A percentile compares a stretch with the other conserved stretches of the same genome.
Evolutionary conservation across 2,797 vertebrate species (phyloP).

Genomic region (Telmatherina bonti): DNA sequence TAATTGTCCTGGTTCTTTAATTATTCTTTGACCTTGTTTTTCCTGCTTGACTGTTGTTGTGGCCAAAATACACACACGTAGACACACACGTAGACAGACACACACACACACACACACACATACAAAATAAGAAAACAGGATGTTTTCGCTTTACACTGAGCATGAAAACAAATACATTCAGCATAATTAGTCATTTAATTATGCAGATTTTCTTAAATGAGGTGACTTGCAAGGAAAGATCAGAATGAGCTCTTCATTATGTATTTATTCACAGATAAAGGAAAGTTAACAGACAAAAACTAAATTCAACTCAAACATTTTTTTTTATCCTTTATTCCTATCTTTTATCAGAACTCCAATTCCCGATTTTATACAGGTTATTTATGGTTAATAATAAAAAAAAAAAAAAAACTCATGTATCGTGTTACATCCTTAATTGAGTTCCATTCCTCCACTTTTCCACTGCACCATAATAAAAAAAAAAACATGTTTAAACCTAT

Average conservation of each 20-base stretch:
- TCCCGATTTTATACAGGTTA: not conserved
- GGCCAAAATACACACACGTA: not conserved
- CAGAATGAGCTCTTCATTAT: conserved; percentile 46
- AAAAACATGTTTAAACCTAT: not conserved
- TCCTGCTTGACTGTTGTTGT: not conserved
- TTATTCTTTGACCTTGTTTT: conserved; percentile 55
- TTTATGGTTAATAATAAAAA: not conserved
- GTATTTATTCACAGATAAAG: conserved; percentile 45
- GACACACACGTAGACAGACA: not conserved
- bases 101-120: not conserved
- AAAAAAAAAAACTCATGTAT: not conserved
- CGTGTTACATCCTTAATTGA: not conserved
- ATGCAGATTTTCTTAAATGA: conserved; percentile 59
- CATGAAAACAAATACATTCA: conserved; percentile 53
- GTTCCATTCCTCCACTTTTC: not conserved
- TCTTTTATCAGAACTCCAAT: not conserved
- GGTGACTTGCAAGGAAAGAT: conserved; percentile 42
- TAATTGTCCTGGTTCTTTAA: conserved; percentile 9
- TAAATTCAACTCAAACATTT: too few species aligned
- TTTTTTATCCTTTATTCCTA: not conserved
- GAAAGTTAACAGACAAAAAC: conserved; percentile 53
- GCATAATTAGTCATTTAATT: conserved; percentile 64
- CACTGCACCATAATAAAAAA: not conserved
- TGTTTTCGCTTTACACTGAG: conserved; percentile 41
- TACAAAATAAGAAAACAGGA: not conserved